Conservation (phyloP, 2,888 invertebrate genomes). For the Tipula helvola region DNA sequence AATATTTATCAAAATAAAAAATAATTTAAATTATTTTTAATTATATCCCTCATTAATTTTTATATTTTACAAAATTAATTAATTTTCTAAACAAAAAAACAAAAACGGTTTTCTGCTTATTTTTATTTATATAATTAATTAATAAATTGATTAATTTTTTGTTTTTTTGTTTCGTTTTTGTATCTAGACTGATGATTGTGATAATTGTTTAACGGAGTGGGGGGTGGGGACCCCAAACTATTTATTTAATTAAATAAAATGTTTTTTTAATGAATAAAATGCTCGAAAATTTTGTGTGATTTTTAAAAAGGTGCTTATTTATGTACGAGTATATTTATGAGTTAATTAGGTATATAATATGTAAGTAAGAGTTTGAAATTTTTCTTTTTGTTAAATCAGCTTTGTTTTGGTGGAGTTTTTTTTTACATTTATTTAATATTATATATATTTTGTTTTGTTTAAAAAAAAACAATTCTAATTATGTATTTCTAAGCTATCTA, state of each 20-base stretch:
- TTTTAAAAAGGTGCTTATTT: not conserved
- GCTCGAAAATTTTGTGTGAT: not conserved
- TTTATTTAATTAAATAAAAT: not conserved
- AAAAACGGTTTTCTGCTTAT: not conserved
- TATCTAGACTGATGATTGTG: not conserved
- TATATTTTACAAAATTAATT: not conserved
- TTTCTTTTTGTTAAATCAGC: not conserved
- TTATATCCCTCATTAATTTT: not conserved
- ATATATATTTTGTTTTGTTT: not conserved
- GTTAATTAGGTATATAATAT: no score
- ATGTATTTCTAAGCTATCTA: not conserved
- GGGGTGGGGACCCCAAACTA: not conserved
- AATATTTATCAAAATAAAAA: not conserved
- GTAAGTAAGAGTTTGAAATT: not conserved
- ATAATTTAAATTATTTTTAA: not conserved
- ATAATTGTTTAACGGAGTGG: not conserved
- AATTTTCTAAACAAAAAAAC: not conserved
- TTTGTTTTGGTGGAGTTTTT: not conserved
- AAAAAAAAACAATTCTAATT: not conserved
- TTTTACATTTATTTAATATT: not conserved
- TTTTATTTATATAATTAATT: not conserved
- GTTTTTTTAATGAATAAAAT: not conserved
- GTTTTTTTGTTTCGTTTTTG: not conserved
- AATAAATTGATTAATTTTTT: not conserved
- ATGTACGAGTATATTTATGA: no score